phyloP scores from a whole-genome alignment of 2,888 invertebrate genomes.

The Watsonalla binaria region DNA sequence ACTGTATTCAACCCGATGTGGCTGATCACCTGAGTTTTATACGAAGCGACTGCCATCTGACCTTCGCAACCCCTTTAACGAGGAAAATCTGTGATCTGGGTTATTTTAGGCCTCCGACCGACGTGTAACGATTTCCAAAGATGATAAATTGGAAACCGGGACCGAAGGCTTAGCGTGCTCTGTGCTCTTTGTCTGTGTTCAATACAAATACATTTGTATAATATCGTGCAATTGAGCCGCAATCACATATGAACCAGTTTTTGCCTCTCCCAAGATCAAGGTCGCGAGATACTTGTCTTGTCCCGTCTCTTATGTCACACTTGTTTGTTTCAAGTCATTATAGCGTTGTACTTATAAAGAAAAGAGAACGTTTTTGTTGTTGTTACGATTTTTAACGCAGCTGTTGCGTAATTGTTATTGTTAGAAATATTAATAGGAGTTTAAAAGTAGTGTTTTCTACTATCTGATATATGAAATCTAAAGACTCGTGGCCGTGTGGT shows the following conservation, averaged over 20 bases:
- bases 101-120: no score
- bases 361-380: constrained; percentile 5
- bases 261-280: constrained; percentile 44
- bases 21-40: no score
- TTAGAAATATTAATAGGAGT: background rate
- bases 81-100: no score
- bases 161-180: no score
- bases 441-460: constrained; percentile 4
- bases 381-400: constrained; percentile 2
- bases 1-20: no score
- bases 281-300: constrained; percentile 26
- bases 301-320: background rate
- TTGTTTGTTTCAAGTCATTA: background rate
- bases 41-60: no score
- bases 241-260: background rate
- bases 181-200: no score
- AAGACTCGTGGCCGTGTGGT: background rate
- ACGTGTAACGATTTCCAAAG: no score
- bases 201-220: no score
- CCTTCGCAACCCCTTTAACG: no score
- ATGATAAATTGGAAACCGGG: no score
- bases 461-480: constrained; percentile 1
- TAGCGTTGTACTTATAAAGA: background rate
- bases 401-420: background rate
- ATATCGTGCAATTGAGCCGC: background rate